Percentiles rank a stretch among this genome's conserved stretches.
These are phyloP conservation scores for Acrobasis suavella DNA, from an alignment of 2,888 invertebrate genomes.

Conservation along the genomic window DNA sequence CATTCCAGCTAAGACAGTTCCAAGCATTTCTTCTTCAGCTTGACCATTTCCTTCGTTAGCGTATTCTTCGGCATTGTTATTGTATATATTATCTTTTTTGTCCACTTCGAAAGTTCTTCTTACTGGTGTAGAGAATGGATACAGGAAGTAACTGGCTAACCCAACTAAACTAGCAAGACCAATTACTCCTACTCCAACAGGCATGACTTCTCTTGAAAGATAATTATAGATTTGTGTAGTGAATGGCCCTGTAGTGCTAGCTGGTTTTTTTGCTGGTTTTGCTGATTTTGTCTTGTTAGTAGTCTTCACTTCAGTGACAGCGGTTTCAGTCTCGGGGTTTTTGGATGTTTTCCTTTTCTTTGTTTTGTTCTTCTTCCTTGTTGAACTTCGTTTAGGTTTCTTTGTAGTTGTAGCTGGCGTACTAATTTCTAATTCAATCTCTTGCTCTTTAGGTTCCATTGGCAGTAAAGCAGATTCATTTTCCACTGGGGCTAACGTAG, in stretches of 20 bases:
- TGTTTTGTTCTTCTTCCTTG: slow-evolving; percentile 81
- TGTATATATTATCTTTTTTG: slow-evolving; percentile 84
- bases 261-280: slow-evolving; percentile 67
- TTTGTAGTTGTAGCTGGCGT: slow-evolving; percentile 74
- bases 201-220: slow-evolving; percentile 90
- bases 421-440: slow-evolving; percentile 76
- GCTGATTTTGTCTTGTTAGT: slow-evolving; percentile 80
- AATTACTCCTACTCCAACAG: slow-evolving; percentile 89
- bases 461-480: slow-evolving; percentile 70
- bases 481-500: slow-evolving; percentile 51
- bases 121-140: slow-evolving; percentile 87
- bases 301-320: slow-evolving; percentile 69
- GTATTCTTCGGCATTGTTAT: slow-evolving; percentile 86
- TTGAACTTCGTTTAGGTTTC: slow-evolving; percentile 69
- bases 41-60: slow-evolving; percentile 85
- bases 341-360: slow-evolving; percentile 82
- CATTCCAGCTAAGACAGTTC: slow-evolving; percentile 88
- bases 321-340: slow-evolving; percentile 55
- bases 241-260: slow-evolving; percentile 80
- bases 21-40: slow-evolving; percentile 89
- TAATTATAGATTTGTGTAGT: slow-evolving; percentile 90
- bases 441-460: slow-evolving; percentile 75
- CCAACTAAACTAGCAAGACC: slow-evolving; percentile 89
- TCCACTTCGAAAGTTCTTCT: slow-evolving; percentile 86
- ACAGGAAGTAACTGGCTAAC: slow-evolving; percentile 88